Conservation (phyloP, 1,140 invertebrate genomes). For the Cydia amplana region DNA sequence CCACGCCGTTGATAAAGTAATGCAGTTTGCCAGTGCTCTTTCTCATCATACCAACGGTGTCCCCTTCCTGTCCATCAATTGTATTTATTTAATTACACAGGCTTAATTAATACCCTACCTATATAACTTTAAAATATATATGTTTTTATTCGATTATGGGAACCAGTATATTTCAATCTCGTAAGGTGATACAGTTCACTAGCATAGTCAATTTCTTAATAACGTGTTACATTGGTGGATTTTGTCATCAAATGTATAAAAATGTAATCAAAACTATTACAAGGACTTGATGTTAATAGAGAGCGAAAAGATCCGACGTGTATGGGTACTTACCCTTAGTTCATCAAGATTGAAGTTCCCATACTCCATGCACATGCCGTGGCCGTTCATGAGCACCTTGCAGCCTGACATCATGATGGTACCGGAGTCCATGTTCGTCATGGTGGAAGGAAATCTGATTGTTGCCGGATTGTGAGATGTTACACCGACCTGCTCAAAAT, state of each 20-base stretch:
- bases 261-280: too few species aligned
- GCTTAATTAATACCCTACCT: too few species aligned
- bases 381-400: slow-evolving; percentile 96
- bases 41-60: slow-evolving; percentile 92
- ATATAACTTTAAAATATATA: too few species aligned
- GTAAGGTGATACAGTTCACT: too few species aligned
- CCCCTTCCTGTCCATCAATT: slow-evolving; percentile 84
- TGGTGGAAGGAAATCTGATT: slow-evolving; percentile 96
- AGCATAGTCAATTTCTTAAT: too few species aligned
- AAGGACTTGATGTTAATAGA: too few species aligned
- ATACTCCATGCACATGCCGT: slow-evolving; percentile 94
- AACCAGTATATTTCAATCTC: too few species aligned
- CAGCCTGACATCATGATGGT: slow-evolving; percentile 99
- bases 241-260: too few species aligned
- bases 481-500: slow-evolving; percentile 86
- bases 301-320: background rate
- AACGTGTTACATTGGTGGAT: too few species aligned
- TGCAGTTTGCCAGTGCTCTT: slow-evolving; percentile 91
- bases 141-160: too few species aligned
- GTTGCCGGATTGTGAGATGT: slow-evolving; percentile 95
- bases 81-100: too few species aligned
- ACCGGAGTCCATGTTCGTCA: slow-evolving; percentile 97
- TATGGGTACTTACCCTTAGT: slow-evolving; percentile 83
- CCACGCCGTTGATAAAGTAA: slow-evolving; percentile 95
- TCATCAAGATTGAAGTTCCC: slow-evolving; percentile 97